Evolutionary conservation across 2,797 vertebrate genomes (phyloP), one percentile per base, ranked within the genome.

Genomic region (Heterohyrax brucei): DNA sequence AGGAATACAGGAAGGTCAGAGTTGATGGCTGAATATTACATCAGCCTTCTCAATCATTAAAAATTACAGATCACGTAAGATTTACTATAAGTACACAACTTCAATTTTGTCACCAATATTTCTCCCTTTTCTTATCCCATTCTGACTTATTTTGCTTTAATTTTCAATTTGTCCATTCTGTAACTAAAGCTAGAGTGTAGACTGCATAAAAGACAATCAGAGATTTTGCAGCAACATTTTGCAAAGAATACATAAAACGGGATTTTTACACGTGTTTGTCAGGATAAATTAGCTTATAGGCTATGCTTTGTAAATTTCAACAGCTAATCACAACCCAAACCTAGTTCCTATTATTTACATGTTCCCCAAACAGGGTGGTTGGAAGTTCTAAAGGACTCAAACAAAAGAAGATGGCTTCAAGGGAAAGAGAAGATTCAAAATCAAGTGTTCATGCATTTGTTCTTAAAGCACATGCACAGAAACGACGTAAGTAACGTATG

Each of bases 191-290:
- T 48, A 68, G 10, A 70, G 3, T 26, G 39, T 30, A 48, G 48
- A 68, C n/a, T 33, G 26, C 1, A 68, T 28, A 85, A 94, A 82
- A 72, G 7, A 10, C 7, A 68, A 44, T 9, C 33, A 53, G 4
- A 68, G 0, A 77, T 81, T 92, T 92, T 48, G 62, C 44, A n/a
- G 82, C 75, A 93, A 94, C 2, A 44, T 75, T 91, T 97, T 50
- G 4, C n/a, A 85, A 94, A 79, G 33, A 79, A 87, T 86, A 62
- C 1, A 77, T 4, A 62, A 86, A 77, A 70, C 6, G 46, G 5
- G 0, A 64, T 56, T 64, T 94, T 85, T 85, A 68, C 0, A 5
- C 39, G 22, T 77, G 13, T 46, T 10, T 61, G 4, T 59, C 61
- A 73, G 24, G 13, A 76, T 33, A 81, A 14, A 66, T 72, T 89